Percentiles rank a stretch among this genome's conserved stretches.
Evolutionary conservation across 2,113 vertebrate species (phyloP).

Genomic region (Oceanites oceanicus): DNA sequence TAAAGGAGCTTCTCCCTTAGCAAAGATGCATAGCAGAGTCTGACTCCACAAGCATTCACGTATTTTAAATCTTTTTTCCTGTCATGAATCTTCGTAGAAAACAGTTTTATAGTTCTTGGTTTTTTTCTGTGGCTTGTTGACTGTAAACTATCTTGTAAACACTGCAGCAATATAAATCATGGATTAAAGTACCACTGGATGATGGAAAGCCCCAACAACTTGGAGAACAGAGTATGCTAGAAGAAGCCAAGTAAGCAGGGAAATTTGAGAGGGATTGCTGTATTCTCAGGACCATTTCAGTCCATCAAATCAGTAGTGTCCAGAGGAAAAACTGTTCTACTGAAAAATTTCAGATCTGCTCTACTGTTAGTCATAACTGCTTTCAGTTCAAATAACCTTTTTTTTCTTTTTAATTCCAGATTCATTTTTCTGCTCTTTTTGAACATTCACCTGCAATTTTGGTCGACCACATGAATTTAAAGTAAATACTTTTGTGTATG

Average conservation of each 20-base stretch:
- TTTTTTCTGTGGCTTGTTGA: neutral
- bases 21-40: neutral
- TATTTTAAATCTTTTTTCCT: neutral
- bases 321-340: constrained; percentile 28
- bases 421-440: neutral
- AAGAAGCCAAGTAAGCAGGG: neutral
- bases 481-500: constrained; percentile 45
- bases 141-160: neutral
- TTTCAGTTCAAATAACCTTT: neutral
- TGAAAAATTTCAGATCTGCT: constrained; percentile 33
- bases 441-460: neutral
- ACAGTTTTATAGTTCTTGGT: neutral
- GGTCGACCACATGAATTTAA: neutral
- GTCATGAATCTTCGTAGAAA: neutral
- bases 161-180: neutral
- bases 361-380: neutral
- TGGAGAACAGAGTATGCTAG: neutral
- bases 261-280: neutral
- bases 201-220: neutral
- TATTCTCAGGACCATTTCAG: neutral
- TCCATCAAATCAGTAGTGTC: neutral
- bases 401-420: neutral
- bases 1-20: neutral
- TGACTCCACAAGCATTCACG: neutral
- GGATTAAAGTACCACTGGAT: neutral